Evolutionary conservation across 2,888 invertebrate genomes (phyloP), one percentile per base, ranked within the genome.

Genomic region (Eupithecia subumbrata): DNA sequence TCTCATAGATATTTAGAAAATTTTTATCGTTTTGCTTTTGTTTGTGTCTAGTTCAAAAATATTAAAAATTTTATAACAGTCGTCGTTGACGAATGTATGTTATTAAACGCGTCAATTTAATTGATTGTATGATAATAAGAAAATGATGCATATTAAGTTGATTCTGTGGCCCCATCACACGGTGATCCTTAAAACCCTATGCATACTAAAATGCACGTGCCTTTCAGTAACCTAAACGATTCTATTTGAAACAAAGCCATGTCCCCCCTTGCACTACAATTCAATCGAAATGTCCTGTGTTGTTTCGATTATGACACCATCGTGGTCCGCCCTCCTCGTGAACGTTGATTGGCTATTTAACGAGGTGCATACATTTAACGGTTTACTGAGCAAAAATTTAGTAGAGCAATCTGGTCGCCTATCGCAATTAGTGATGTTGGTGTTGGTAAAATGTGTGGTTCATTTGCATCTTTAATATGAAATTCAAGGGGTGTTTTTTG

Each of bases 331-430:
- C 80, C 79, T 82, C 81, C 83, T 84, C 83, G 78, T 82, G 71
- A 22, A 66, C 75, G 84, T 82, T 89, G 89, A 90, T 90, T 90
- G 89, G 86, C 80, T 85, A 83, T 88, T 87, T 89, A 86, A 88
- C 87, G 85, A 87, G 83, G 82, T 86, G 88, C 87, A 89, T 89
- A 87, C 84, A 88, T 89, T 87, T 85, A 81, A 84, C 85, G 85
- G 83, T 81, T 84, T 82, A 84, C 84, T 87, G 84, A 79, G 80
- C 83, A 78, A 78, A 82, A 84, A 82, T 84, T 81, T 76, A 76
- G 73, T 76, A 43, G 56, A 76, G 67, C 77, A 79, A 79, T 85
- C 78, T 82, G 75, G 76, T 73, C 71, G 70, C 78, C 81, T 79
- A 78, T 71, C 22, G 71, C 74, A 78, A 80, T 81, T 79, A 79